These are phyloP conservation scores for Popillia japonica DNA, from an alignment of 1,140 invertebrate species.

Conservation along the genomic window DNA sequence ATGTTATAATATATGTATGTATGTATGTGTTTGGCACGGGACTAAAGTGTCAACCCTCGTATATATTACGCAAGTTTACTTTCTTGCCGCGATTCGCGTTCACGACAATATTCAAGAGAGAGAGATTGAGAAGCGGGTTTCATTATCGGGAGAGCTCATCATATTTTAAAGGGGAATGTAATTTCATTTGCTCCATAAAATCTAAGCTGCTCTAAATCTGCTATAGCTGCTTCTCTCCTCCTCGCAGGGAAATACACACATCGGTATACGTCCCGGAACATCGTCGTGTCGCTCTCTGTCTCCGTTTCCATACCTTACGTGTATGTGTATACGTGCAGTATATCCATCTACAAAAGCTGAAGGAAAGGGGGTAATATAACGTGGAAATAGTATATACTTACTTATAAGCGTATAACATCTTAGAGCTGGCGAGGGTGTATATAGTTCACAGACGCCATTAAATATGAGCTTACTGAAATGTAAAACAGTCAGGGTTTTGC, in stretches of 20 bases:
- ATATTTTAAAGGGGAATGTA: conserved; percentile 62
- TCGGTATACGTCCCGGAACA: conserved; percentile 36
- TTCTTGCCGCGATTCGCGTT: not conserved
- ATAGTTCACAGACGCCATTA: conserved; percentile 61
- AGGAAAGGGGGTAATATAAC: conserved; percentile 45
- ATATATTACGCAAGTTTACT: no score
- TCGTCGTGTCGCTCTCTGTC: not conserved
- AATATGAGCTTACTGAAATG: conserved; percentile 63
- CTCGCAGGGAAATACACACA: no score
- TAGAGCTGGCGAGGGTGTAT: conserved; percentile 41
- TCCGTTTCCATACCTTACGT: not conserved
- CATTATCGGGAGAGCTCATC: conserved; percentile 61
- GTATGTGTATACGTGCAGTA: conserved; percentile 3
- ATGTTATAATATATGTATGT: no score
- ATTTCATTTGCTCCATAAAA: conserved; percentile 63
- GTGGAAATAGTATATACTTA: conserved; percentile 52
- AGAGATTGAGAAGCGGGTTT: conserved; percentile 56
- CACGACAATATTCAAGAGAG: conserved; percentile 46
- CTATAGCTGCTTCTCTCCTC: conserved; percentile 14
- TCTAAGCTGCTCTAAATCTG: conserved; percentile 61
- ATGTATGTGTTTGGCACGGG: no score
- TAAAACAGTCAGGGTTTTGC: conserved; percentile 61
- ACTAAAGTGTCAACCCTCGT: no score
- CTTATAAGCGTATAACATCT: no score
- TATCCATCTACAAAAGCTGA: no score